A percentile compares a stretch with the other conserved stretches of the same genome.
phyloP scores from a whole-genome alignment of 30 jellyfish, hydroid and myxozoan species.

The Chironex yamaguchii region DNA sequence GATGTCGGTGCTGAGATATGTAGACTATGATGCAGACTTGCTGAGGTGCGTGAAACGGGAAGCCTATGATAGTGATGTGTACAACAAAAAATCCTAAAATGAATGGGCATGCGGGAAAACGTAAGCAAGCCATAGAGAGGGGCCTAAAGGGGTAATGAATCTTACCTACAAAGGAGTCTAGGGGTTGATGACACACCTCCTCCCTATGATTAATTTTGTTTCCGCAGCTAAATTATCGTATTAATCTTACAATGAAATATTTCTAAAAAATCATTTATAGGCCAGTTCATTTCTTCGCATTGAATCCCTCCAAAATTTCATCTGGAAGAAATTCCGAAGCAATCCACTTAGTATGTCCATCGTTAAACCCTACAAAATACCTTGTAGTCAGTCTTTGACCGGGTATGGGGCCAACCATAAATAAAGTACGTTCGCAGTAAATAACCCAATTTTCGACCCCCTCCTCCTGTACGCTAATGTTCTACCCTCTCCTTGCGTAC shows the following conservation, averaged over 20 bases:
- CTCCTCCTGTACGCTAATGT: too few relatives aligned
- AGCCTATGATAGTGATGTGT: not conserved
- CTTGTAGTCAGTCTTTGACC: conserved; percentile 45
- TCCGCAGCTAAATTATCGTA: not conserved
- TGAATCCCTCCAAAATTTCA: conserved; percentile 31
- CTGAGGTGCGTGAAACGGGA: too few relatives aligned
- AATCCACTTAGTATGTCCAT: conserved; percentile 49
- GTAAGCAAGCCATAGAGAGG: too few relatives aligned
- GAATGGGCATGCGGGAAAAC: not conserved
- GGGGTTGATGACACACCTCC: conserved; percentile 69
- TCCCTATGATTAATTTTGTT: conserved; percentile 36
- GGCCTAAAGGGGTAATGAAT: too few relatives aligned
- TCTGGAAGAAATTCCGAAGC: conserved; percentile 47
- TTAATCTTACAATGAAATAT: not conserved
- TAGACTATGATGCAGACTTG: not conserved
- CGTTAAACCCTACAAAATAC: conserved; percentile 30
- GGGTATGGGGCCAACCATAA: too few relatives aligned
- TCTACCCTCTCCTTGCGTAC: too few relatives aligned
- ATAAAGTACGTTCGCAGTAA: too few relatives aligned
- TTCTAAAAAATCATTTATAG: not conserved
- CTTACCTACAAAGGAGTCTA: too few relatives aligned
- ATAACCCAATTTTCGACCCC: too few relatives aligned
- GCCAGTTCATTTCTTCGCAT: conserved; percentile 33
- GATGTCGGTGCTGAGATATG: not conserved
- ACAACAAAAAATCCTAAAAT: not conserved